Conservation (phyloP, 2,113 vertebrate genomes). For the Crotalus viridis region DNA sequence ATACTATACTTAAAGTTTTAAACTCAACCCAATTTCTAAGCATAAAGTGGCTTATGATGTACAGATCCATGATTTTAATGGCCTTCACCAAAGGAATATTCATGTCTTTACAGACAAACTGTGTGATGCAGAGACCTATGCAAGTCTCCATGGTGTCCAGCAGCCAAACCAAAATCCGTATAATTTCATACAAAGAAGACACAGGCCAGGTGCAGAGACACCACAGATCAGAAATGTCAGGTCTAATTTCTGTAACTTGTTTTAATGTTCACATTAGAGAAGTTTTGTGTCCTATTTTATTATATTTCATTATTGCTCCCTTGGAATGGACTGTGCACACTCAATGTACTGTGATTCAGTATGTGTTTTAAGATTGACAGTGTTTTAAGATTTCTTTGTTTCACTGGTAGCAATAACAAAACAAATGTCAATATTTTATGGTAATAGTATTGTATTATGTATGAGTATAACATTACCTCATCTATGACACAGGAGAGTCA, state of each 20-base stretch:
- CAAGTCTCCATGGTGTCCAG: conserved; percentile 57
- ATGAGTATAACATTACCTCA: not conserved
- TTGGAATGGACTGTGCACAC: conserved; percentile 2
- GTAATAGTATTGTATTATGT: not conserved
- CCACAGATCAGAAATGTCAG: conserved; percentile 54
- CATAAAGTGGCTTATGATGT: not conserved
- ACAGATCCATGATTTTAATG: conserved; percentile 1
- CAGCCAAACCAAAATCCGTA: conserved; percentile 47
- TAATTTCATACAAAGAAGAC: conserved; percentile 47
- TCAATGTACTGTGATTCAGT: conserved; percentile 31
- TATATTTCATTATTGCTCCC: conserved; percentile 33
- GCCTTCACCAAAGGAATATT: conserved; percentile 35
- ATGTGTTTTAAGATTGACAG: conserved; percentile 22
- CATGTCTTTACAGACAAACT: conserved; percentile 64
- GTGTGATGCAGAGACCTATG: conserved; percentile 55
- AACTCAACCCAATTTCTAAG: not conserved
- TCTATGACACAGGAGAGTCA: not conserved
- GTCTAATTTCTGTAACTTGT: conserved; percentile 71
- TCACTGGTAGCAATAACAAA: conserved; percentile 29
- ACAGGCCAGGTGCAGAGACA: conserved; percentile 49
- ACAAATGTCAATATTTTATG: conserved; percentile 7
- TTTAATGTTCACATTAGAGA: conserved; percentile 56
- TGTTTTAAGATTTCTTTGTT: conserved; percentile 20
- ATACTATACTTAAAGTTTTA: not conserved
- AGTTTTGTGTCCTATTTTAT: conserved; percentile 33